Base-by-base conservation (phyloP, 2,797 vertebrate genomes). In the Anableps anableps region DNA sequence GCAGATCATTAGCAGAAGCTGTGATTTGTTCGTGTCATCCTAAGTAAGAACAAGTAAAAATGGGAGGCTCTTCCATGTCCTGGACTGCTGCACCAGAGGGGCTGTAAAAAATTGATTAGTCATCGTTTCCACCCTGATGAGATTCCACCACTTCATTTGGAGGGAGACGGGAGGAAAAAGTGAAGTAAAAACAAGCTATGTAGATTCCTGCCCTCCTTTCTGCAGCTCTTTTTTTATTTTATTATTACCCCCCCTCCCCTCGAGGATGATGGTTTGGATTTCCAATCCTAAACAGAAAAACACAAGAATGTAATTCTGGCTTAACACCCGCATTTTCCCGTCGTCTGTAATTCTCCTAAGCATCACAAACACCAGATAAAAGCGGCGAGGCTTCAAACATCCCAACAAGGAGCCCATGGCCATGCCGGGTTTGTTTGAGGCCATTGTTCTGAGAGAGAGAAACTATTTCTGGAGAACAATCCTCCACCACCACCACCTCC, bases 111-210 rank as follows among this genome's bases (percentile, higher is more conserved):
- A 89, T 51, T 80, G 87, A 93, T 92, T 89, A 84, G 86, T 90
- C 91, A 92, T 91, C 80, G 81, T 88, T 92, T 92, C 77, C 16
- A 74, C 82, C 76, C 85, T 88, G 90, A 91, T 90, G 89, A 91
- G 85, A 89, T 88, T 93, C 85, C 77, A 88, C 80, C 88, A 83
- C 83, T 85, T 88, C 71, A 82, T 84, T 83, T 78, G 82, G 83
- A 80, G 51, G 66, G 29, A 77, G 73, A 77, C 45, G 17, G 21
- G 64, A 45, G 66, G 34, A 34, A 62, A 79, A 76, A 73, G 26
- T 21, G 21, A 9, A 36, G 53, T 47, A 29, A 21, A 81, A 82
- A 82, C 70, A 85, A 78, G 76, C 11, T 5, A 68, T 76, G 82
- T 64, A 41, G 71, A 81, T 81, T 70, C 80, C 53, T 82, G 78